These are phyloP conservation scores for Xiphydria camelus DNA, from an alignment of 2,888 invertebrate genomes.

Conservation along the genomic window DNA sequence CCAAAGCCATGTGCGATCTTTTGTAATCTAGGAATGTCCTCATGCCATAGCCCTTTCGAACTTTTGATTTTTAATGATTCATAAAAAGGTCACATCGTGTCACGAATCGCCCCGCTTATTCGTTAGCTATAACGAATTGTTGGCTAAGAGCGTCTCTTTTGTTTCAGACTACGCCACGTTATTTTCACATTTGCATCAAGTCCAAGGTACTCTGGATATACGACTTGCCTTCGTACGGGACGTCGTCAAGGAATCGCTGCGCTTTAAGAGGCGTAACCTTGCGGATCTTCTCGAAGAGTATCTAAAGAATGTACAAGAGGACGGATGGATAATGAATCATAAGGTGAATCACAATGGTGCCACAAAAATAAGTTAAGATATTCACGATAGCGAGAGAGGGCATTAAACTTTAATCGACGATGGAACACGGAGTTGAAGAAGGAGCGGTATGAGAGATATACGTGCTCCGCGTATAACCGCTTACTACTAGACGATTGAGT, in stretches of 20 bases:
- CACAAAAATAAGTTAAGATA: conserved; percentile 49
- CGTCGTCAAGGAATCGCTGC: conserved; percentile 74
- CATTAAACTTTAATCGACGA: conserved; percentile 20
- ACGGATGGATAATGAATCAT: conserved; percentile 48
- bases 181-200: conserved; percentile 70
- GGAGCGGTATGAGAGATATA: neutral
- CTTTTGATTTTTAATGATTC: conserved; percentile 3
- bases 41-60: neutral
- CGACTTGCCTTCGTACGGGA: conserved; percentile 73
- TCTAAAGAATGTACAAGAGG: conserved; percentile 57
- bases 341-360: conserved; percentile 54
- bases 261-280: conserved; percentile 76
- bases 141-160: too few species aligned
- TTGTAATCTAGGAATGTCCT: conserved; percentile 2
- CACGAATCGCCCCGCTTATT: too few species aligned
- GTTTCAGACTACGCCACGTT: conserved; percentile 71
- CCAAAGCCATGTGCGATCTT: too few species aligned
- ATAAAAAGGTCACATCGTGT: too few species aligned
- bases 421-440: conserved; percentile 1
- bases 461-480: too few species aligned
- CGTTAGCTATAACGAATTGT: too few species aligned
- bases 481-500: conserved; percentile 8
- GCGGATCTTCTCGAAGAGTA: conserved; percentile 72
- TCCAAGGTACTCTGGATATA: conserved; percentile 71
- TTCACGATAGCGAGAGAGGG: conserved; percentile 30